Evolutionary conservation across 2,797 vertebrate species (phyloP).

Genomic region (Poecilia picta): DNA sequence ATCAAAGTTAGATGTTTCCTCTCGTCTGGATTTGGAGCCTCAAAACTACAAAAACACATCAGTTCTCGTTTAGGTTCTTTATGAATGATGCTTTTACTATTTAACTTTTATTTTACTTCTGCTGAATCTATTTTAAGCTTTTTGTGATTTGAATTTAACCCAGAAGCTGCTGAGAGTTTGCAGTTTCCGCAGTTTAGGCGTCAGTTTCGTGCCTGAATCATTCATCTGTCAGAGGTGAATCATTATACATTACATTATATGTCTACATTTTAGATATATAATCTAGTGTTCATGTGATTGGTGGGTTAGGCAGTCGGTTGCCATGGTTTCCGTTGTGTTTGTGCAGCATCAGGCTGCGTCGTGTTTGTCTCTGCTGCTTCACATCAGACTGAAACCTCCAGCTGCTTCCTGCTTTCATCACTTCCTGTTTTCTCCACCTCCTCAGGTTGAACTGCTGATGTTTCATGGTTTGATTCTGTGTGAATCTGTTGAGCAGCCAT

Average conservation of each 20-base stretch:
- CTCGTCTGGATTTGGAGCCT: background rate
- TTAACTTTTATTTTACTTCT: background rate
- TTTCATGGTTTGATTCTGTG: background rate
- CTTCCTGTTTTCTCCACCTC: background rate
- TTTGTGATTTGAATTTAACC: background rate
- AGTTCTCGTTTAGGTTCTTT: background rate
- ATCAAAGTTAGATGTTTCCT: background rate
- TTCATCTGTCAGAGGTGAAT: background rate
- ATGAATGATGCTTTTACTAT: background rate
- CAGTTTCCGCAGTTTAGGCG: background rate
- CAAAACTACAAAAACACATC: background rate
- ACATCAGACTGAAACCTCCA: background rate
- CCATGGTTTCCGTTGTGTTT: no score
- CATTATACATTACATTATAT: no score
- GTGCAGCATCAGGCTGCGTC: background rate
- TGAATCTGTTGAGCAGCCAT: constrained; percentile 25
- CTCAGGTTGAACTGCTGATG: background rate
- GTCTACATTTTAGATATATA: background rate
- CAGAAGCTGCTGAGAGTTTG: background rate
- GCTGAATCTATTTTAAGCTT: background rate
- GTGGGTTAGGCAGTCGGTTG: background rate
- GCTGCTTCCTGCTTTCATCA: background rate
- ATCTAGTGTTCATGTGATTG: background rate
- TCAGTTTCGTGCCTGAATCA: background rate
- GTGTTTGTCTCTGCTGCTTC: background rate